A percentile compares a stretch with the other conserved stretches of the same genome.
These are phyloP conservation scores for Acronicta psi DNA, from an alignment of 2,888 invertebrate genomes.

Conservation along the genomic window DNA sequence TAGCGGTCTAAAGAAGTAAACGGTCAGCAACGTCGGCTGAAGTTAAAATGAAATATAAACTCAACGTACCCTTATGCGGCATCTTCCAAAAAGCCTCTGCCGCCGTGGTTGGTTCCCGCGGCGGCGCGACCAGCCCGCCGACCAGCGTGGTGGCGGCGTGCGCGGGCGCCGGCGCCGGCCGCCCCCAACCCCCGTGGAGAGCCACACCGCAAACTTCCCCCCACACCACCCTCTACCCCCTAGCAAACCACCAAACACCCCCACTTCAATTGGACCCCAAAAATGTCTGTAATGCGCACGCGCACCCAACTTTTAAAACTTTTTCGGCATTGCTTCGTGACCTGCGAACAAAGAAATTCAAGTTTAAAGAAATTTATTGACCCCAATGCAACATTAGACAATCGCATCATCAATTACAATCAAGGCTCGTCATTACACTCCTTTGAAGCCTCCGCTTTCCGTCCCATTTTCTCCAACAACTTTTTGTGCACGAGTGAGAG, in stretches of 20 bases:
- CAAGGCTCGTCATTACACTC: constrained; percentile 76
- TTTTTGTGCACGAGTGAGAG: constrained; percentile 54
- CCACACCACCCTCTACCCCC: constrained; percentile 61
- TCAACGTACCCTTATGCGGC: constrained; percentile 94
- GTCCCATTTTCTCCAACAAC: constrained; percentile 59
- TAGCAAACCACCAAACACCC: constrained; percentile 26
- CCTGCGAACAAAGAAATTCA: constrained; percentile 78
- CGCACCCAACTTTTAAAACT: constrained; percentile 50
- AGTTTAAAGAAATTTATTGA: constrained; percentile 80
- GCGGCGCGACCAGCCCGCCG: constrained; percentile 91
- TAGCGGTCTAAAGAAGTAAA: not conserved
- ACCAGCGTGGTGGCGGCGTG: constrained; percentile 90
- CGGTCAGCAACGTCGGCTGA: not conserved
- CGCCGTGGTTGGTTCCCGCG: constrained; percentile 92
- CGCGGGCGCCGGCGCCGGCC: constrained; percentile 89
- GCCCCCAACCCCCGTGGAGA: constrained; percentile 90
- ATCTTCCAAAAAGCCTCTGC: constrained; percentile 95
- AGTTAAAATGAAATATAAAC: constrained; percentile 2
- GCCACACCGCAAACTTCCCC: constrained; percentile 81
- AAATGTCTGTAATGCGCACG: constrained; percentile 39
- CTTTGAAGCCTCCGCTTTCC: constrained; percentile 64
- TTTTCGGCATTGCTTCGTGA: constrained; percentile 57
- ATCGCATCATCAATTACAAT: constrained; percentile 88
- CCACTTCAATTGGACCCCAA: constrained; percentile 32
- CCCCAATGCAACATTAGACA: constrained; percentile 80